Evolutionary conservation across 2,113 vertebrate genomes (phyloP), one percentile per base, ranked within the genome.

Genomic region (Pagrus major): DNA sequence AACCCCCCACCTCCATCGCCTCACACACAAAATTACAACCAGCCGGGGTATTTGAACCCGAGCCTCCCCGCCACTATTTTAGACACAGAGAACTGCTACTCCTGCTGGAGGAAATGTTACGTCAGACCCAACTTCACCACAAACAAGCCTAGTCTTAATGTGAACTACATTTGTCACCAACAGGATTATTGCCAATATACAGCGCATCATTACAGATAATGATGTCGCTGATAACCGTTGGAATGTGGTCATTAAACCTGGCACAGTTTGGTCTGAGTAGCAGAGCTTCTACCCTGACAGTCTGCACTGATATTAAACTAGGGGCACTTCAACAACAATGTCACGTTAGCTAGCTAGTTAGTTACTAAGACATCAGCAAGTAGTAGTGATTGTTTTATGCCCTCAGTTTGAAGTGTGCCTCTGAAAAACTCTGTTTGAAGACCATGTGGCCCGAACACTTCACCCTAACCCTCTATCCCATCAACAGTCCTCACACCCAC

Each of bases 21-120:
- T 27, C 16, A 8, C 46, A 63, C 59, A 71, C 25, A 39, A 23
- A 44, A 69, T 56, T 58, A 70, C 21, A 76, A 63, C 41, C 31
- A 23, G 39, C 31, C 16, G 1, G 5, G 29, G 9, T 64, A 49
- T 56, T 46, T 49, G 2, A 39, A 31, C 9, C 37, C 47, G 27
- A 37, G 31, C 29, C n/a, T 66, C 49, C 16, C 16, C 31, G 29
- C 39, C 59, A 56, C 41, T 47, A 41, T 49, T 42, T 64, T 71
- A 56, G 29, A 7, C 47, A 47, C 37, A 65, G 56, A 54, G 51
- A 60, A 29, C 15, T 54, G 37, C 29, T 52, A 9, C n/a, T 47
- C n/a, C 41, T 54, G 25, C 65, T 52, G 15, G 25, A 70, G 55
- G 51, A 66, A 47, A 25, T 6, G 46, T 70, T 54, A 64, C 27